These are phyloP conservation scores for Seladonia tumulorum DNA, from an alignment of 2,888 invertebrate genomes.

Conservation along the genomic window DNA sequence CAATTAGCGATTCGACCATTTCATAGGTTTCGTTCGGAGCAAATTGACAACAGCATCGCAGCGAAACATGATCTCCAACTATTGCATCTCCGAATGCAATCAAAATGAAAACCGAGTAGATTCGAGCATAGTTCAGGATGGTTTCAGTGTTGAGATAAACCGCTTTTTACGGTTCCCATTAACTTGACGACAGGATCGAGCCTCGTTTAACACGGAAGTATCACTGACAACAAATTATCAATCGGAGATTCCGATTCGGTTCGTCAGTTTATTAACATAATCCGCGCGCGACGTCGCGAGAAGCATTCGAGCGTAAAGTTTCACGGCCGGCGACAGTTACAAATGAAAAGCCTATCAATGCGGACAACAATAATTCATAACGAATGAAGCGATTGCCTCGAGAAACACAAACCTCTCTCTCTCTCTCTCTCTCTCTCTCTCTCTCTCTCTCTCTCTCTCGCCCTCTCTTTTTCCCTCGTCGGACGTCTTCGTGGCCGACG, in stretches of 20 bases:
- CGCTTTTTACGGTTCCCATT: slow-evolving; percentile 32
- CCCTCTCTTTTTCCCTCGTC: not conserved
- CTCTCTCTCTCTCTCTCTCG: not conserved
- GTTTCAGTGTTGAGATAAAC: not conserved
- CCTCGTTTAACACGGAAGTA: slow-evolving; percentile 10
- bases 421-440: not conserved
- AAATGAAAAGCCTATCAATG: slow-evolving; percentile 51
- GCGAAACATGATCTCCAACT: not conserved
- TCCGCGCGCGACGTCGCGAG: not conserved
- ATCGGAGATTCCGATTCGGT: slow-evolving; percentile 69
- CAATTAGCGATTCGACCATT: not conserved
- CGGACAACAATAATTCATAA: slow-evolving; percentile 53
- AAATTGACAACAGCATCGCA: not conserved
- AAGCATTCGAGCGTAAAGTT: not conserved
- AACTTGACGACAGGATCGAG: slow-evolving; percentile 3
- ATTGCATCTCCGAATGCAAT: slow-evolving; percentile 5
- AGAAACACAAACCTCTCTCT: not conserved
- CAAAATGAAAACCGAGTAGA: slow-evolving; percentile 4
- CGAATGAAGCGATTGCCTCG: slow-evolving; percentile 33
- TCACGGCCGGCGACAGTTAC: slow-evolving; percentile 6
- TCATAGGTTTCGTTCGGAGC: not conserved
- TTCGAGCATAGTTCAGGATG: slow-evolving; percentile 12
- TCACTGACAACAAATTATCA: slow-evolving; percentile 64
- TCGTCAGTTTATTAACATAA: slow-evolving; percentile 41
- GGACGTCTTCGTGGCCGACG: slow-evolving; percentile 29